These are phyloP conservation scores for Drosophila percnosoma DNA, from an alignment of 2,888 invertebrate genomes.

Conservation along the genomic window DNA sequence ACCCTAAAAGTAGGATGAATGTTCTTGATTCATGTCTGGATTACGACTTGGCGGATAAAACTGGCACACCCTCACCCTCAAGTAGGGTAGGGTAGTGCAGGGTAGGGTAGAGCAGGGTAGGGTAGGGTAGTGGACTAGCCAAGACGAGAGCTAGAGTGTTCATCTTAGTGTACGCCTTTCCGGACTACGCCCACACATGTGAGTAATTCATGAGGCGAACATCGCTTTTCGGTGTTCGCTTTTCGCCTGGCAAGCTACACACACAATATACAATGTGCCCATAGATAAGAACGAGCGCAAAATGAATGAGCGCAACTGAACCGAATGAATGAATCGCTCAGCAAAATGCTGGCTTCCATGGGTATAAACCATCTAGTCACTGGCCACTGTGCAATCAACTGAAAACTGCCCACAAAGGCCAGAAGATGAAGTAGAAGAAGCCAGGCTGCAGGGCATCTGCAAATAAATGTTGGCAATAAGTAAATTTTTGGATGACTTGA, in stretches of 20 bases:
- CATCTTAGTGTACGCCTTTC: slow-evolving; percentile 13
- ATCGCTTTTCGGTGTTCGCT: slow-evolving; percentile 28
- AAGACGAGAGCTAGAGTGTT: neutral
- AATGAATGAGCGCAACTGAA: slow-evolving; percentile 26
- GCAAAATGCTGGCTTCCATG: slow-evolving; percentile 1
- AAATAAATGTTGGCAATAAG: slow-evolving; percentile 56
- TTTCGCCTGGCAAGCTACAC: slow-evolving; percentile 43
- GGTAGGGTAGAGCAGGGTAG: neutral
- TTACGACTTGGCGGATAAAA: slow-evolving; percentile 62
- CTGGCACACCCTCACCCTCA: slow-evolving; percentile 35
- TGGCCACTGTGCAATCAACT: slow-evolving; percentile 62
- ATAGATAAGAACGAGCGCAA: slow-evolving; percentile 41
- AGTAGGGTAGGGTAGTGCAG: neutral
- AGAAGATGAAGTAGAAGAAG: neutral
- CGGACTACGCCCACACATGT: slow-evolving; percentile 34
- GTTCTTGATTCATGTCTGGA: slow-evolving; percentile 42
- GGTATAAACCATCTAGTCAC: neutral
- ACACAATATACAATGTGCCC: slow-evolving; percentile 28
- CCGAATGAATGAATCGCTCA: slow-evolving; percentile 26
- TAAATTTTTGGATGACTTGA: slow-evolving; percentile 27
- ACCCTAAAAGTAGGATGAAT: slow-evolving; percentile 13
- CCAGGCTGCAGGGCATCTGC: slow-evolving; percentile 16
- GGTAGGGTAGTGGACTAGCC: neutral
- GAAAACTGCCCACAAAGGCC: slow-evolving; percentile 52
- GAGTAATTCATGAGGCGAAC: slow-evolving; percentile 57